Evolutionary conservation across 2,113 vertebrate species (phyloP).

Genomic region (Anoura caudifer): DNA sequence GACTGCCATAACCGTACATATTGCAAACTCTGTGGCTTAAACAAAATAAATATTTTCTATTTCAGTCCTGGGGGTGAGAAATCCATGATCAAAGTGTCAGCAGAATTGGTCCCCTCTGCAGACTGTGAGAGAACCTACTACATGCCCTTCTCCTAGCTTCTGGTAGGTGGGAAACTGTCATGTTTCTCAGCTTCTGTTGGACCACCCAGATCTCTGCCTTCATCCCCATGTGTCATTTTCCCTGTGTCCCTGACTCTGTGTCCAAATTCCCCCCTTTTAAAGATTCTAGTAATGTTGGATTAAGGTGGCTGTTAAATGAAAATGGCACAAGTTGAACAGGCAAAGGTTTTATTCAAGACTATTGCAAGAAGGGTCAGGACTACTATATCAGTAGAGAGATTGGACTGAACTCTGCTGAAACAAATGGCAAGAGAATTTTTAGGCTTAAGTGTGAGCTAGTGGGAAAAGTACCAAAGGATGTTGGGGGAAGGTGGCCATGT

Average conservation of each 20-base stretch:
- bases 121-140: not conserved
- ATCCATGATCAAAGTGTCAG: not conserved
- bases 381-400: not conserved
- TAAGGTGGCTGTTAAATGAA: not conserved
- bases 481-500: not conserved
- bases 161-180: not conserved
- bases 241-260: not conserved
- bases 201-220: not conserved
- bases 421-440: not conserved
- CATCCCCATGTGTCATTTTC: not conserved
- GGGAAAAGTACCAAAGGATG: not conserved
- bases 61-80: not conserved
- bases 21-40: not conserved
- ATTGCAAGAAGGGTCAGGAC: not conserved
- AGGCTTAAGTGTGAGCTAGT: not conserved
- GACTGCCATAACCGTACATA: rapidly evolving
- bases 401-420: not conserved
- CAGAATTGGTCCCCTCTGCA: not conserved
- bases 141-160: not conserved
- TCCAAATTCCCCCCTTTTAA: not conserved
- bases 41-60: not conserved
- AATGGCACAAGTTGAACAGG: not conserved
- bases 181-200: not conserved
- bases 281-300: not conserved
- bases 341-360: not conserved